Evolutionary conservation across 2,888 invertebrate species (phyloP).

Genomic region (Agrochola circellaris): DNA sequence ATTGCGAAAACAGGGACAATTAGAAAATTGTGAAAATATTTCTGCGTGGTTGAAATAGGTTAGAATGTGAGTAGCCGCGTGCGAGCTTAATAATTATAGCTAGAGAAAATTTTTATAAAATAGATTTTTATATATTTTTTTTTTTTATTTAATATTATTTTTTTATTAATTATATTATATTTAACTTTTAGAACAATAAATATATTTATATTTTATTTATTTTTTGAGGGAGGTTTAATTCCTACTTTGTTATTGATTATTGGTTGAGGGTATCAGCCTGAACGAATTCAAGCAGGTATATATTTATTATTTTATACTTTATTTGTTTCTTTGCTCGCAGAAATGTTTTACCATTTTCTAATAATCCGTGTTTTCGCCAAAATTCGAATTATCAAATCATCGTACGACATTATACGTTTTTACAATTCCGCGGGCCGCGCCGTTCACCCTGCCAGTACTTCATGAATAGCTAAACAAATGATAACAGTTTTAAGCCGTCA

Average conservation of each 20-base stretch:
- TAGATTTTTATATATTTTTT: slow-evolving; percentile 85
- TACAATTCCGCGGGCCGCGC: not conserved
- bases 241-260: slow-evolving; percentile 93
- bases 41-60: no score
- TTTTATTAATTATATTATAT: slow-evolving; percentile 90
- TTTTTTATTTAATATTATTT: slow-evolving; percentile 89
- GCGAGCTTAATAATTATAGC: slow-evolving; percentile 89
- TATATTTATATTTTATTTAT: slow-evolving; percentile 93
- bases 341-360: no score
- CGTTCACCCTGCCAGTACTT: slow-evolving; percentile 26
- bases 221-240: slow-evolving; percentile 93
- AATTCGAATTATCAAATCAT: no score
- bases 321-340: slow-evolving; percentile 89
- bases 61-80: no score
- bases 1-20: no score
- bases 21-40: no score
- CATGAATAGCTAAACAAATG: slow-evolving; percentile 66
- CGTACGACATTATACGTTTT: not conserved
- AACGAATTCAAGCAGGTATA: slow-evolving; percentile 92
- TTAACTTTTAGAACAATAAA: slow-evolving; percentile 90
- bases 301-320: slow-evolving; percentile 94
- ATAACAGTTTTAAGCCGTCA: slow-evolving; percentile 69
- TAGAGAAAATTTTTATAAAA: slow-evolving; percentile 86
- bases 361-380: no score
- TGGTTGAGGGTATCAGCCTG: slow-evolving; percentile 93